Evolutionary conservation across 2,888 invertebrate genomes (phyloP), one percentile per base, ranked within the genome.

Genomic region (Protonemura montana): DNA sequence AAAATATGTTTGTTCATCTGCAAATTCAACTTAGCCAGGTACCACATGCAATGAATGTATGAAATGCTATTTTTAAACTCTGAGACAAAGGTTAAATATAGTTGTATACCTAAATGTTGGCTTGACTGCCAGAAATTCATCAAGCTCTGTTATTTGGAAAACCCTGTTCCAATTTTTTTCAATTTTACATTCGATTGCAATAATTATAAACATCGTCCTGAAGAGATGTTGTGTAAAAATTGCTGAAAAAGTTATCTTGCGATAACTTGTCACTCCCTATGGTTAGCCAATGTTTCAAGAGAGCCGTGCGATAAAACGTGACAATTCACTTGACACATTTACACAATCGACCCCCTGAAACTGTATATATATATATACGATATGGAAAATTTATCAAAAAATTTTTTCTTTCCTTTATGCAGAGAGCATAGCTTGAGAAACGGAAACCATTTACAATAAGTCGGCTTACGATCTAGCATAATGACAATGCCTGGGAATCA

Each of bases 401-500:
- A 7, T 59, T 21, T 59, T 10, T 59, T 59, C 59, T 59, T 59
- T 59, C 13, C 59, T 59, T 59, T 41, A 41, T 41, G 5, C 59
- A 59, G 59, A 59, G 59, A 59, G 59, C 3, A 59, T 59, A 59
- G 59, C 59, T 59, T 59, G 59, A 59, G 21, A 59, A 59, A 59
- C 59, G 2, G 59, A 59, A 59, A 59, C 16, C 13, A 10, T 21
- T 59, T 59, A 10, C 59, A 16, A 59, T 59, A 59, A 59, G 21
- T 59, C 59, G 3, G 59, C 59, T 59, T 21, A 59, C 59, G 59
- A 59, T 59, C 59, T 59, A 59, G 59, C 59, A 35, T 59, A 59
- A 59, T 59, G 59, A 59, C 59, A 59, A 59, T 59, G 59, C 59
- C 59, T 59, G 59, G 59, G 21, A 59, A 59, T 59, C 59, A 59